Percentiles rank a stretch among this genome's conserved stretches.
phyloP scores from a whole-genome alignment of 1,140 invertebrate genomes.

The Hormaphis cornu region DNA sequence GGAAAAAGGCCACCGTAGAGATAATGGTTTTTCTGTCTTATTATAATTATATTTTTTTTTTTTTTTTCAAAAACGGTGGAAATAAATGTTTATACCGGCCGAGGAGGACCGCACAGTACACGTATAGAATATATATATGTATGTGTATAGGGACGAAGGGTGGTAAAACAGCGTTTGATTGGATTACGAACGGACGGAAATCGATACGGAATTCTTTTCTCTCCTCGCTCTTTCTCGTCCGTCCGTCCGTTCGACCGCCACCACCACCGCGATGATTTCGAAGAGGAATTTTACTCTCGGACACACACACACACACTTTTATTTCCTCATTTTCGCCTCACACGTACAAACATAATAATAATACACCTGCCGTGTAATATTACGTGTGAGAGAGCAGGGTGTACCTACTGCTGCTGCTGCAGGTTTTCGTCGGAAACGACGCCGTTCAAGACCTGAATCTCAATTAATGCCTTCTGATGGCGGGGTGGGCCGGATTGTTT shows the following conservation, averaged over 20 bases:
- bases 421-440: background rate
- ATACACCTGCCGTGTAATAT: too few species aligned
- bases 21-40: slow-evolving; percentile 31
- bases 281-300: slow-evolving; percentile 18
- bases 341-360: too few species aligned
- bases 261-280: slow-evolving; percentile 3
- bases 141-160: background rate
- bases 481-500: too few species aligned
- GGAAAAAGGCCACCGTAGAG: slow-evolving; percentile 29
- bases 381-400: too few species aligned
- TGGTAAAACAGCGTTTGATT: slow-evolving; percentile 27
- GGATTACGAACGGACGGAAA: slow-evolving; percentile 25
- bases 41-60: slow-evolving; percentile 19
- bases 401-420: background rate
- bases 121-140: too few species aligned
- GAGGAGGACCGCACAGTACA: background rate
- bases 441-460: slow-evolving; percentile 19
- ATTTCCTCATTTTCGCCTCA: background rate
- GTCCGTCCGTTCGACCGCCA: background rate
- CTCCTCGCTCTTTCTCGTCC: background rate
- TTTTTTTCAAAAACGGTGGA: slow-evolving; percentile 10
- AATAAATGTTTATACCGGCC: slow-evolving; percentile 9
- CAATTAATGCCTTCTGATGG: slow-evolving; percentile 29
- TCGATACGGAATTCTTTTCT: slow-evolving; percentile 20
- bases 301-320: slow-evolving; percentile 8